Evolutionary conservation across 1,140 invertebrate genomes (phyloP), one percentile per base, ranked within the genome.

Genomic region (Plectrocnemia conspersa): DNA sequence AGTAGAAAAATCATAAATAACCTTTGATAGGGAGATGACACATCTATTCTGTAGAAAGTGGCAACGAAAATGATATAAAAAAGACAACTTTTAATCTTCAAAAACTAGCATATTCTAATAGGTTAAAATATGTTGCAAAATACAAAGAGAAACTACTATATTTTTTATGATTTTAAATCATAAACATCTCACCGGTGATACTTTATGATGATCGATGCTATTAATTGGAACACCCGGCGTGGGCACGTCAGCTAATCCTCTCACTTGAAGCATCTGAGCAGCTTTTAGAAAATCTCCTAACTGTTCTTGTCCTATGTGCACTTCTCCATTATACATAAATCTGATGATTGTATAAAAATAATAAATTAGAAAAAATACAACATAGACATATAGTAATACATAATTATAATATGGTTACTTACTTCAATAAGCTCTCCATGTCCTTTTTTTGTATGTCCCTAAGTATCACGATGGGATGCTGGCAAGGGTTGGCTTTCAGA

Each of bases 241-340:
- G 27, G 84, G 82, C 32, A 92, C 89, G 66, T 94, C 91, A 27
- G 90, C 88, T 52, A 96, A 77, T 1, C 91, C 92, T 64, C 91
- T 80, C 2, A 96, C 87, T 74, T 94, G 89, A 56, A 96, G 79
- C 71, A 91, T 84, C 73, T 93, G 89, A 19, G 91, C 91, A 32
- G 91, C 92, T 70, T 90, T 87, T 52, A 94, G 77, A 69, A 95
- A 91, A 64, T 91, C 86, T 48, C 84, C 81, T 58, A 96, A 75
- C 64, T 93, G 89, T 64, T 93, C 90, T 68, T 94, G 89, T 38
- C 88, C 87, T 56, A 94, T 89, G 69, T 92, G 87, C 2, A 96
- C 91, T 75, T 95, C 91, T 33, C 91, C 91, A 71, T 92, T 88
- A 71, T 95, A 96, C 90, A 95, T 94, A 75, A 95, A 95, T 68